These are phyloP conservation scores for Thunnus maccoyii DNA, from an alignment of 2,113 vertebrate species.

Conservation along the genomic window DNA sequence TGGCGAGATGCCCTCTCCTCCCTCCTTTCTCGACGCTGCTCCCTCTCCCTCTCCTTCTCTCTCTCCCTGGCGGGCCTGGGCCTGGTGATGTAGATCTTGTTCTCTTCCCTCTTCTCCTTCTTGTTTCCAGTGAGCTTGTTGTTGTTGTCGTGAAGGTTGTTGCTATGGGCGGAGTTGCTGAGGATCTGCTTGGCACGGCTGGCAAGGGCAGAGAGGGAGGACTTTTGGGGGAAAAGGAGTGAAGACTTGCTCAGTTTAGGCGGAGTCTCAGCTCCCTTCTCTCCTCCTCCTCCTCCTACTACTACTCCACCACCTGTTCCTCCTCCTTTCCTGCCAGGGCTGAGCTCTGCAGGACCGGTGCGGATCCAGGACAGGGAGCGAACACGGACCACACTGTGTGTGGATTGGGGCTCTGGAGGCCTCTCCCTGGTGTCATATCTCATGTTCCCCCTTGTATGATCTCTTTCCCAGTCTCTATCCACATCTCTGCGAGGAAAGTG, in stretches of 20 bases:
- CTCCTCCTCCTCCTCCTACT: slow-evolving; percentile 40
- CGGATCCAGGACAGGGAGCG: slow-evolving; percentile 88
- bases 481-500: slow-evolving; percentile 54
- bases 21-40: slow-evolving; percentile 71
- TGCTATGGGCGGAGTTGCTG: slow-evolving; percentile 82
- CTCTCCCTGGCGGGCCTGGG: slow-evolving; percentile 85
- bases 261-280: slow-evolving; percentile 58
- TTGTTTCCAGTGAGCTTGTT: slow-evolving; percentile 51
- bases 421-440: slow-evolving; percentile 29
- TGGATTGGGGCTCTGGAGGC: slow-evolving; percentile 22
- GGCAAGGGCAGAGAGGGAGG: slow-evolving; percentile 83
- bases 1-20: slow-evolving; percentile 75
- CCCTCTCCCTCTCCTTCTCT: slow-evolving; percentile 68
- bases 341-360: slow-evolving; percentile 67
- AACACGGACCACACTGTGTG: slow-evolving; percentile 57
- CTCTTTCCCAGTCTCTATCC: slow-evolving; percentile 64
- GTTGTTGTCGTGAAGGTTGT: slow-evolving; percentile 45
- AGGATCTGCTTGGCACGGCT: slow-evolving; percentile 85
- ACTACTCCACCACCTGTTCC: slow-evolving; percentile 24
- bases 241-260: slow-evolving; percentile 76
- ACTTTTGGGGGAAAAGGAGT: slow-evolving; percentile 81
- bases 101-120: slow-evolving; percentile 81
- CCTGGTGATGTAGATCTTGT: slow-evolving; percentile 94
- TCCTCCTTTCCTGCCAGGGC: slow-evolving; percentile 39
- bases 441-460: slow-evolving; percentile 43